These are phyloP conservation scores for Tachuris rubrigastra DNA, from an alignment of 2,113 vertebrate species.

Conservation along the genomic window DNA sequence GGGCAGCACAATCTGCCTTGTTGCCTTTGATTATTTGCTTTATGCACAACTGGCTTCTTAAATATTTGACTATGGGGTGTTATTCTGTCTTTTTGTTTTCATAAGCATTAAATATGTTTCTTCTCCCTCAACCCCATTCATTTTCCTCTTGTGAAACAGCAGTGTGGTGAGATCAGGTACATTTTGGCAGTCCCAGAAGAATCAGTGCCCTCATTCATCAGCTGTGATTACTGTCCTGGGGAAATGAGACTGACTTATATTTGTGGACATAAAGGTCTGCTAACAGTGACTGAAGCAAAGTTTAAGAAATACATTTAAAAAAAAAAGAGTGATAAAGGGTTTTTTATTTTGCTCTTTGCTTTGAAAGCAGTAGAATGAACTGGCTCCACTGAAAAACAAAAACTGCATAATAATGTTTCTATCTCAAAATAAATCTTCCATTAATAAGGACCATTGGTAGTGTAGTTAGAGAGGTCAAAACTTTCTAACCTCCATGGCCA, in stretches of 20 bases:
- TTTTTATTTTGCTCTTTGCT: conserved; percentile 22
- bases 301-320: not conserved
- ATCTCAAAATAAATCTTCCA: conserved; percentile 33
- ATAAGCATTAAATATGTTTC: not conserved
- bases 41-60: not conserved
- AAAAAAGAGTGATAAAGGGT: not conserved
- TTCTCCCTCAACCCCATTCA: rapidly evolving
- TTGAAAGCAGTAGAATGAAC: conserved; percentile 31
- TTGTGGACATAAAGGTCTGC: not conserved
- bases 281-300: not conserved
- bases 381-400: conserved; percentile 11
- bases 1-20: not conserved
- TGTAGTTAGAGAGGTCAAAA: conserved; percentile 37
- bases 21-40: not conserved
- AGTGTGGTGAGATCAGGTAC: not conserved
- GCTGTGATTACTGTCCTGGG: not conserved
- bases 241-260: not conserved
- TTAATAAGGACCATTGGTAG: conserved; percentile 32
- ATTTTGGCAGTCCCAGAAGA: not conserved
- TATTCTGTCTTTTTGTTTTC: not conserved
- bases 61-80: not conserved
- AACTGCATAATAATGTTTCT: conserved; percentile 5
- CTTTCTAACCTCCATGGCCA: not conserved
- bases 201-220: not conserved
- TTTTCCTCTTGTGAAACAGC: not conserved